phyloP scores from a whole-genome alignment of 2,113 vertebrate species.

The Phyllostomus hastatus region DNA sequence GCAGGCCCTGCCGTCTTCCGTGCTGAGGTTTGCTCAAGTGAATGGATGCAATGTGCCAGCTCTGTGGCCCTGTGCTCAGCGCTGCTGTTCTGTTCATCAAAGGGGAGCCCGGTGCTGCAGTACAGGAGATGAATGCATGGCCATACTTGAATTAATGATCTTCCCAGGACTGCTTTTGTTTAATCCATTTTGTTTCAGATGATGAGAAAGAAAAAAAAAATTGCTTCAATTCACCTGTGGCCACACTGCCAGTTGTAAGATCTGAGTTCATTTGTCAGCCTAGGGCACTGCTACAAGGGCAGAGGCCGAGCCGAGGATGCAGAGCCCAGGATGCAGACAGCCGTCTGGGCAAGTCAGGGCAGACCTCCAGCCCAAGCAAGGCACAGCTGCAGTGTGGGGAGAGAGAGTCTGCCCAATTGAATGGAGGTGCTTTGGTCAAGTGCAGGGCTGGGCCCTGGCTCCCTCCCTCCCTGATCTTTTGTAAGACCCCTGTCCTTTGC shows the following conservation, averaged over 20 bases:
- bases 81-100: neutral
- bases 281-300: neutral
- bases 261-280: neutral
- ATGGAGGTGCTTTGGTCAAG: neutral
- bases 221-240: neutral
- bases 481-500: neutral
- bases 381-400: neutral
- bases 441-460: neutral
- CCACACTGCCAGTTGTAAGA: neutral
- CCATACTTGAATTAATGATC: neutral
- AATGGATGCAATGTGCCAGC: neutral
- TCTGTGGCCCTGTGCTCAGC: accelerated
- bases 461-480: neutral
- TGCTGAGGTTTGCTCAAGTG: neutral
- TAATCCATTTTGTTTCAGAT: neutral
- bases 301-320: neutral
- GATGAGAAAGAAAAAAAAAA: neutral
- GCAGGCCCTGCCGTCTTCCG: neutral
- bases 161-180: neutral
- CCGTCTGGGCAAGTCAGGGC: neutral
- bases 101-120: neutral
- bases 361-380: neutral
- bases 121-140: neutral
- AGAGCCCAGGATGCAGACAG: neutral
- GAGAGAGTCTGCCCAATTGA: neutral